These are phyloP conservation scores for Pitangus sulphuratus DNA, from an alignment of 2,797 vertebrate genomes.

Conservation along the genomic window DNA sequence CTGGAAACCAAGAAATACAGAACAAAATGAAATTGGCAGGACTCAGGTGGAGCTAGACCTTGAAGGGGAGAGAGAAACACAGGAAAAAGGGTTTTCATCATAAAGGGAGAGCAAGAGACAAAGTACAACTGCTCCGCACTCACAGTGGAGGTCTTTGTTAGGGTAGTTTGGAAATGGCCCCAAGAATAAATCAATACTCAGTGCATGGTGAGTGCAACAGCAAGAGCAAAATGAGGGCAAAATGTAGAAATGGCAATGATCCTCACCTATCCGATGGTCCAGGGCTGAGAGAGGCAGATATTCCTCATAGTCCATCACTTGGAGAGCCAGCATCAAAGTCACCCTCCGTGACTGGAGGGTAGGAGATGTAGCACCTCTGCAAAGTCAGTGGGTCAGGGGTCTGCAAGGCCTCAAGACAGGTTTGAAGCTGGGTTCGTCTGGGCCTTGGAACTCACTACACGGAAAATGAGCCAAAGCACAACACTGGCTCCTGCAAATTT, in stretches of 20 bases:
- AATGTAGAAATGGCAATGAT: neutral
- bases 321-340: neutral
- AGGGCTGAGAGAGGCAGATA: neutral
- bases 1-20: neutral
- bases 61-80: neutral
- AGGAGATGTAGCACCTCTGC: neutral
- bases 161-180: neutral
- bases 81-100: neutral
- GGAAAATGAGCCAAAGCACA: neutral
- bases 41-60: neutral
- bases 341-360: accelerated
- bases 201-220: neutral
- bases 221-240: neutral
- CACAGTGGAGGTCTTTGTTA: neutral
- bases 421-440: neutral
- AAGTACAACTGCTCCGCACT: accelerated
- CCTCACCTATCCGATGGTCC: neutral
- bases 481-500: neutral
- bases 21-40: neutral
- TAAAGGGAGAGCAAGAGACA: neutral
- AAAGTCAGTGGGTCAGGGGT: neutral
- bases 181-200: neutral
- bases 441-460: neutral
- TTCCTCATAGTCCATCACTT: neutral
- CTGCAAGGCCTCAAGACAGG: neutral